Evolutionary conservation across 2,113 vertebrate genomes (phyloP), one percentile per base, ranked within the genome.

Genomic region (Sterna hirundo): DNA sequence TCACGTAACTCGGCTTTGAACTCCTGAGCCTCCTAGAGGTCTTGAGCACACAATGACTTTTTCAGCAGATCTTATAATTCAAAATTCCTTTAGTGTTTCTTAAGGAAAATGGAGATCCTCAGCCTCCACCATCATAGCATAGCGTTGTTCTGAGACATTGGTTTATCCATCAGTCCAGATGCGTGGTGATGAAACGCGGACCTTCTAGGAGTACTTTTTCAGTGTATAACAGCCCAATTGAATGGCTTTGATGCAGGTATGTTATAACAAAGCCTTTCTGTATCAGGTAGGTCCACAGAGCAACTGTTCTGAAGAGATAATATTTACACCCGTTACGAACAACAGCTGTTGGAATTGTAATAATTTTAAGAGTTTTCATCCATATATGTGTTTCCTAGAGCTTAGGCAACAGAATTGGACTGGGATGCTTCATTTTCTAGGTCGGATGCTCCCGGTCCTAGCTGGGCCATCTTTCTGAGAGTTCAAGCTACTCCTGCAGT

Each of bases 111-210:
- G 0, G 30, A 86, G 47, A 29, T 22, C 22, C 46, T 88, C 21
- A n/a, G 72, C 20, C 66, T 57, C 40, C 30, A 27, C 52, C 29
- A 18, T 18, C 27, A 52, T 0, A 13, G 30, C 15, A 49, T 1
- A 52, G 49, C 1, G 1, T 2, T 83, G 30, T 38, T 70, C 26
- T 21, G 11, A 42, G 40, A 66, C 25, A 15, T 0, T 7, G 52
- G 29, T 64, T 88, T 25, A 81, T 20, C 47, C 74, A 65, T 19
- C 81, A 61, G 32, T 12, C 21, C 62, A n/a, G 13, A 62, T 5
- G 10, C 0, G 1, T 0, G 38, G 30, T 23, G 11, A 64, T 36
- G 72, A 55, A 23, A 94, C 47, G 5, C 1, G 5, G 19, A 81
- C 60, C 17, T 91, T 62, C 40, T 32, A 52, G 13, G 4, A 68